These are phyloP conservation scores for Chloroceryle inda DNA, from an alignment of 2,797 vertebrate genomes.

Conservation along the genomic window DNA sequence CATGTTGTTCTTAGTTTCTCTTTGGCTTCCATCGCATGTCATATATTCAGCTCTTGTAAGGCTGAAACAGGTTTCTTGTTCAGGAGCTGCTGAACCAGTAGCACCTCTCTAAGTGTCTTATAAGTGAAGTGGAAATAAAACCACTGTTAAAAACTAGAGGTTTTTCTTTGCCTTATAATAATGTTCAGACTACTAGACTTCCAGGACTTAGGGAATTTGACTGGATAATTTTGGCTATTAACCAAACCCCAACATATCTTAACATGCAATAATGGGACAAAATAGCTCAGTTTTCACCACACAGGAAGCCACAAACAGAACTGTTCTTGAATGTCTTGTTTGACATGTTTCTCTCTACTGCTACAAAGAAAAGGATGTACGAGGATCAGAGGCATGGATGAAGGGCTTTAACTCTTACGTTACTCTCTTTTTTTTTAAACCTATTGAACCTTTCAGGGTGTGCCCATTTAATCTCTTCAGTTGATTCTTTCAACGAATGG, in stretches of 20 bases:
- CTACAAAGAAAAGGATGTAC: not conserved
- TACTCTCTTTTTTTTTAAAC: not conserved
- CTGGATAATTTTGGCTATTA: not conserved
- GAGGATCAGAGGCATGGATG: not conserved
- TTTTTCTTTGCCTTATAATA: not conserved
- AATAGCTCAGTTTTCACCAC: not conserved
- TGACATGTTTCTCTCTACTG: not conserved
- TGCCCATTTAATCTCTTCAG: not conserved
- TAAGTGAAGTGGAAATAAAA: not conserved
- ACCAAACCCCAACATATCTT: not conserved
- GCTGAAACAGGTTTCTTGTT: not conserved
- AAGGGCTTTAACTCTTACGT: not conserved
- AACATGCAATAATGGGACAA: not conserved
- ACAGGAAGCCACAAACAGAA: not conserved
- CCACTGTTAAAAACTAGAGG: not conserved
- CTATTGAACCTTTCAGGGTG: not conserved
- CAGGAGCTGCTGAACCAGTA: not conserved
- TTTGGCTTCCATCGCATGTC: not conserved
- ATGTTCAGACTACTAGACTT: not conserved
- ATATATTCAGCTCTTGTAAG: not conserved
- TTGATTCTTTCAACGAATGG: not conserved
- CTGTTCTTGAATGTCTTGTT: not conserved
- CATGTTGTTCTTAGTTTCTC: not conserved
- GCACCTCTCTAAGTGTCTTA: not conserved
- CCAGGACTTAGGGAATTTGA: not conserved